phyloP scores from a whole-genome alignment of 2,797 vertebrate genomes.

The Synanceia verrucosa region DNA sequence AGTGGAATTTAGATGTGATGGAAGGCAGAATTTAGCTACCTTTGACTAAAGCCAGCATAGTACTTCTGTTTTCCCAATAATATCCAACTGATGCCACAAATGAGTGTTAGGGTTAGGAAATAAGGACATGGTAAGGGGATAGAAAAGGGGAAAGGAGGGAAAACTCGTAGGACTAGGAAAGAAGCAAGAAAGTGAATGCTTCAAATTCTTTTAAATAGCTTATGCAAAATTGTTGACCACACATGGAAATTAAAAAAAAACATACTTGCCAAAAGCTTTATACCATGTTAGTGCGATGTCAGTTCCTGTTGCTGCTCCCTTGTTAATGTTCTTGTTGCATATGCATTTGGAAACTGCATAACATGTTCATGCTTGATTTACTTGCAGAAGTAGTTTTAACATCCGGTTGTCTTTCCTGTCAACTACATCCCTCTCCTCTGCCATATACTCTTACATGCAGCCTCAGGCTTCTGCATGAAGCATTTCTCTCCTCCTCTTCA shows the following conservation, averaged over 20 bases:
- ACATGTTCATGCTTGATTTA: background rate
- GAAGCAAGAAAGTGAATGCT: no score
- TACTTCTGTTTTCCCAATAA: background rate
- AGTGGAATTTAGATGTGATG: background rate
- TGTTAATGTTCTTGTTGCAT: background rate
- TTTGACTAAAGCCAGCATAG: background rate
- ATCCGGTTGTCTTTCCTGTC: constrained; percentile 1
- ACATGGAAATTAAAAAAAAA: background rate
- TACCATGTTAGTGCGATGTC: background rate
- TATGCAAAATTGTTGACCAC: background rate
- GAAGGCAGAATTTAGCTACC: background rate
- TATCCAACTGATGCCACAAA: no score
- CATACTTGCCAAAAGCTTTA: background rate
- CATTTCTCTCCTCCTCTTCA: constrained; percentile 41
- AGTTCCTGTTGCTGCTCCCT: background rate
- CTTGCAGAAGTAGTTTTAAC: background rate
- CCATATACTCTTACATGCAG: background rate
- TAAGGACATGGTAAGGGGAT: no score
- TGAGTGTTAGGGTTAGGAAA: no score
- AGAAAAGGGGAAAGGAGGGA: no score
- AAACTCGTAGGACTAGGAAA: no score
- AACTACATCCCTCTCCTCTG: background rate
- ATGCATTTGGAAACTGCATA: background rate
- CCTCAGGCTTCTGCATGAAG: constrained; percentile 34
- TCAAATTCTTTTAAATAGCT: background rate